Conservation (phyloP, 2,888 invertebrate species). For the Acleris sparsana region DNA sequence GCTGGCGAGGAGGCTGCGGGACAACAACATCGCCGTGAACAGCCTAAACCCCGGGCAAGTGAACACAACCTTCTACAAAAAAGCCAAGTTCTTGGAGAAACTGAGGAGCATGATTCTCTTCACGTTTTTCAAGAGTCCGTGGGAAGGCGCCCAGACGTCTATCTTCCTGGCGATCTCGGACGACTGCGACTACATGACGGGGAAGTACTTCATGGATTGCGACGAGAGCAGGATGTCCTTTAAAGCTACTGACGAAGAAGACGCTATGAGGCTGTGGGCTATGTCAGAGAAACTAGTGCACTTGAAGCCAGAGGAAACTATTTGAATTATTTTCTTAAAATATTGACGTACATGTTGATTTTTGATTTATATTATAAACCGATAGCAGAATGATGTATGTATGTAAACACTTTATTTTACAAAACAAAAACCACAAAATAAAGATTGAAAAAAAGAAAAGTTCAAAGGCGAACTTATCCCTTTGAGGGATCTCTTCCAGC, state of each 20-base stretch:
- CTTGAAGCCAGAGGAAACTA: constrained; percentile 57
- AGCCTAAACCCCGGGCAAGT: constrained; percentile 94
- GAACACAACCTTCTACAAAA: constrained; percentile 90
- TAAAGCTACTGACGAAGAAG: constrained; percentile 85
- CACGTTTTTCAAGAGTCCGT: constrained; percentile 88
- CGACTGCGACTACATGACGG: constrained; percentile 87
- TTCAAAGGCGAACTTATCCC: too few relatives aligned
- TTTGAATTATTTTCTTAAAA: constrained; percentile 37
- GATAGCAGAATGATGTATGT: background rate
- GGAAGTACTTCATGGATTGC: constrained; percentile 92
- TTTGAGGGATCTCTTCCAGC: too few relatives aligned
- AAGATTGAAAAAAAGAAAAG: too few relatives aligned
- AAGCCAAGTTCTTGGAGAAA: constrained; percentile 73
- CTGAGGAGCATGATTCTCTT: constrained; percentile 85
- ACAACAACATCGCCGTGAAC: constrained; percentile 88
- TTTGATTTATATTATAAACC: background rate
- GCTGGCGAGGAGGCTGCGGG: constrained; percentile 66
- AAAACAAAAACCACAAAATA: too few relatives aligned
- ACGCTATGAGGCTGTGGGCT: constrained; percentile 91
- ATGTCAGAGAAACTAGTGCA: constrained; percentile 68
- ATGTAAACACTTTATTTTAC: too few relatives aligned
- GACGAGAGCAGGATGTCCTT: constrained; percentile 84
- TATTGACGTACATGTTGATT: background rate
- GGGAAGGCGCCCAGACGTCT: constrained; percentile 92
- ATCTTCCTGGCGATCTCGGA: constrained; percentile 89